Evolutionary conservation across 2,113 vertebrate species (phyloP), one percentile per base, ranked within the genome.

Genomic region (Riparia riparia): DNA sequence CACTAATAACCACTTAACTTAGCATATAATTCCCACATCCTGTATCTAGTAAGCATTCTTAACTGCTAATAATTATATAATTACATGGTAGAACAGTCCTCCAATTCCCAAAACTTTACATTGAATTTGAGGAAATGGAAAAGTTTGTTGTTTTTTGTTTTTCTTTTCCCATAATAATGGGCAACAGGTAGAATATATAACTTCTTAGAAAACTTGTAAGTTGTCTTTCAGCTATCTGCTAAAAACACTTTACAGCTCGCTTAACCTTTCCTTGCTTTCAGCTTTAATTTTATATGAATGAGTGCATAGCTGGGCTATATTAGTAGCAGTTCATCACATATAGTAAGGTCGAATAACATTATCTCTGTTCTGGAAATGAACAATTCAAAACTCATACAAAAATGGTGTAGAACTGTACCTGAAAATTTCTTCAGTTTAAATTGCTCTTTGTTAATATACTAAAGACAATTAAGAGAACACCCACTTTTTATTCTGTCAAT

Each of bases 401-500:
- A 86, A 49, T 4, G 15, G 54, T 84, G 74, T 26, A 90, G 86
- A 95, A 72, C 21, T 90, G 72, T 65, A 77, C 82, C 93, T 64
- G 77, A 63, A 92, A 80, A 84, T 29, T 74, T 60, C 82, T 88
- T 16, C 45, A 45, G 25, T 82, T 87, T 85, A 69, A 64, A 61
- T 63, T 87, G 61, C 14, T 81, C 68, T 95, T 83, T 60, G 28
- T 45, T 61, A 69, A 79, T 49, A 37, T 82, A 65, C 24, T 44
- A 63, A 89, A 74, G 31, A 96, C 60, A 86, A 87, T 84, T 71
- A 92, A 87, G 42, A 95, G 57, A 91, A 80, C 58, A 80, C 39
- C 19, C 57, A 31, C 65, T 56, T 58, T 74, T 72, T 61, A 87
- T 92, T 68, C 42, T 72, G 51, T 83, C 69, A 45, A n/a, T 56